Evolutionary conservation across 2,113 vertebrate genomes (phyloP).

Genomic region (Tenrec ecaudatus): DNA sequence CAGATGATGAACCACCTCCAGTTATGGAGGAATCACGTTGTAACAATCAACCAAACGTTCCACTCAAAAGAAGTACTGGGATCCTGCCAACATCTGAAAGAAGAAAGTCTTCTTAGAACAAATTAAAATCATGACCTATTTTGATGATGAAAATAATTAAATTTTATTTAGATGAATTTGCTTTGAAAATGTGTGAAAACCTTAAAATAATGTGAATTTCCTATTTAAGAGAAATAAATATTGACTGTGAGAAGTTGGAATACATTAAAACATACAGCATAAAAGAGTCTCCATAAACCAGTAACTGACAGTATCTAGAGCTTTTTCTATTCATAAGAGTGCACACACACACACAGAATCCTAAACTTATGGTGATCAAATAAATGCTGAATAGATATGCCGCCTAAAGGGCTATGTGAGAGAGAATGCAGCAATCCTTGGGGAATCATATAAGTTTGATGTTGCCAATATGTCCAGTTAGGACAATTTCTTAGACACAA

Average conservation of each 20-base stretch:
- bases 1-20: not conserved
- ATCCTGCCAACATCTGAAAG: not conserved
- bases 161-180: not conserved
- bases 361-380: too few relatives aligned
- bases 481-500: too few relatives aligned
- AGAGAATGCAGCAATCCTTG: too few relatives aligned
- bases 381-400: too few relatives aligned
- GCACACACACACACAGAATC: too few relatives aligned
- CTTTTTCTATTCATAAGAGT: not conserved
- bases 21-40: not conserved
- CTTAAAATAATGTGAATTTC: slow-evolving; percentile 39
- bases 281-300: not conserved
- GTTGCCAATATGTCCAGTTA: too few relatives aligned
- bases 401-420: too few relatives aligned
- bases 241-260: not conserved
- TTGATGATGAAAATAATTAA: not conserved
- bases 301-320: not conserved
- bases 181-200: slow-evolving; percentile 19
- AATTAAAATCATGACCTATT: not conserved
- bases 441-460: too few relatives aligned
- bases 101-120: not conserved
- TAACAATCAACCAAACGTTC: not conserved
- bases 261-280: not conserved
- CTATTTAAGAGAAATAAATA: not conserved
- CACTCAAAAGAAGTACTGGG: not conserved